Evolutionary conservation across 2,888 invertebrate genomes (phyloP).

Genomic region (Drosophila atroscutellata): DNA sequence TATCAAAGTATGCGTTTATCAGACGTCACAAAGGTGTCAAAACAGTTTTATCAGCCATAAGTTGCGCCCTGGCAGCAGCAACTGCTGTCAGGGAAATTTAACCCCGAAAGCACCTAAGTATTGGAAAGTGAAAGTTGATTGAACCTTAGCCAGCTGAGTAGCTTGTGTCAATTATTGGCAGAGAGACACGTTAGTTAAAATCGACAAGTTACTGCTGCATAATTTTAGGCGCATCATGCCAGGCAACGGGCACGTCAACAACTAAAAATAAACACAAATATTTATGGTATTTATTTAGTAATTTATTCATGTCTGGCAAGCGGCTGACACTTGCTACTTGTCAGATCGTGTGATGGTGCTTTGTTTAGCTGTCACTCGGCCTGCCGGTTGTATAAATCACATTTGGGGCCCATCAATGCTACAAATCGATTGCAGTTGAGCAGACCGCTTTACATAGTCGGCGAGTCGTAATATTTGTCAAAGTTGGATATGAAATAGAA

Average conservation of each 20-base stretch:
- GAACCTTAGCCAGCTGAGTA: conserved; percentile 22
- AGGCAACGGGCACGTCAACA: conserved; percentile 58
- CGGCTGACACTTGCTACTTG: conserved; percentile 49
- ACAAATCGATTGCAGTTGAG: conserved; percentile 29
- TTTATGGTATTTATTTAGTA: conserved; percentile 74
- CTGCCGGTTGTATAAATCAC: conserved; percentile 69
- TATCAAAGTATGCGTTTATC: not conserved
- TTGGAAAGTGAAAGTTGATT: conserved; percentile 39
- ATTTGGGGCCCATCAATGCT: conserved; percentile 20
- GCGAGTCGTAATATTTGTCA: conserved; percentile 2
- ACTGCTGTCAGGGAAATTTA: not conserved
- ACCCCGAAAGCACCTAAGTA: not conserved
- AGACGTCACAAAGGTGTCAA: conserved; percentile 13
- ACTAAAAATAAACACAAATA: conserved; percentile 53
- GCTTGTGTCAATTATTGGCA: conserved; percentile 16
- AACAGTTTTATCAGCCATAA: conserved; percentile 10
- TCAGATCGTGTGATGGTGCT: conserved; percentile 40
- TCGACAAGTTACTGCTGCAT: conserved; percentile 54
- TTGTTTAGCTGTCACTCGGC: conserved; percentile 61
- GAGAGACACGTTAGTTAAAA: conserved; percentile 12
- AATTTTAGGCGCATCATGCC: conserved; percentile 38
- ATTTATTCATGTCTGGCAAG: conserved; percentile 66
- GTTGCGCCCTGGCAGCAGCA: conserved; percentile 7
- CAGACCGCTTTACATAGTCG: conserved; percentile 5
- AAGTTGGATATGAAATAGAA: conserved; percentile 14